phyloP scores from a whole-genome alignment of 1,140 invertebrate genomes.

The Drosophila gunungcola region DNA sequence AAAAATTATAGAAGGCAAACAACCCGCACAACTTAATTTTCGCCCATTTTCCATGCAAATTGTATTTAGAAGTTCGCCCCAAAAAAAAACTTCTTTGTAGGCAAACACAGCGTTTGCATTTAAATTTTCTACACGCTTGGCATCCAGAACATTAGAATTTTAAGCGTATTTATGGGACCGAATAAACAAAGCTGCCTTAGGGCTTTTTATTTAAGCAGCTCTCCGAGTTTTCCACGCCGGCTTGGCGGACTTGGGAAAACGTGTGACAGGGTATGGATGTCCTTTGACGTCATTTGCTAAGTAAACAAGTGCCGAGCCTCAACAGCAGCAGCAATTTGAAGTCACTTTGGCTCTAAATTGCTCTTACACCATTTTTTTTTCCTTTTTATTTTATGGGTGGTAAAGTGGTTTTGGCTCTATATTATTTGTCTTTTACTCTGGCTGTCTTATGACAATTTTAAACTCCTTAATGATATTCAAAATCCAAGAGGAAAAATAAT shows the following conservation, averaged over 20 bases:
- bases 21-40: slow-evolving; percentile 26
- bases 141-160: slow-evolving; percentile 32
- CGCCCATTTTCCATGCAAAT: slow-evolving; percentile 31
- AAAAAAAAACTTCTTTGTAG: slow-evolving; percentile 4
- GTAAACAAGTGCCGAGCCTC: slow-evolving; percentile 40
- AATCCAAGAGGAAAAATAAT: slow-evolving; percentile 8
- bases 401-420: slow-evolving; percentile 13
- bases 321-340: slow-evolving; percentile 46
- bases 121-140: slow-evolving; percentile 8
- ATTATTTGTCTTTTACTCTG: slow-evolving; percentile 24
- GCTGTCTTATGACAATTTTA: slow-evolving; percentile 16
- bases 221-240: background rate
- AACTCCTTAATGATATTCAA: slow-evolving; percentile 7
- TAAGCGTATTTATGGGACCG: slow-evolving; percentile 29
- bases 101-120: slow-evolving; percentile 31
- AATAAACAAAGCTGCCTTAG: slow-evolving; percentile 28
- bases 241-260: slow-evolving; percentile 3
- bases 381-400: slow-evolving; percentile 2
- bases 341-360: slow-evolving; percentile 49
- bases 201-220: slow-evolving; percentile 43
- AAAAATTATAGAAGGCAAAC: slow-evolving; percentile 24
- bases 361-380: slow-evolving; percentile 46
- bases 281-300: slow-evolving; percentile 74
- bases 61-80: background rate
- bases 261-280: slow-evolving; percentile 29